Evolutionary conservation across 2,113 vertebrate species (phyloP).

Genomic region (Alectura lathami): DNA sequence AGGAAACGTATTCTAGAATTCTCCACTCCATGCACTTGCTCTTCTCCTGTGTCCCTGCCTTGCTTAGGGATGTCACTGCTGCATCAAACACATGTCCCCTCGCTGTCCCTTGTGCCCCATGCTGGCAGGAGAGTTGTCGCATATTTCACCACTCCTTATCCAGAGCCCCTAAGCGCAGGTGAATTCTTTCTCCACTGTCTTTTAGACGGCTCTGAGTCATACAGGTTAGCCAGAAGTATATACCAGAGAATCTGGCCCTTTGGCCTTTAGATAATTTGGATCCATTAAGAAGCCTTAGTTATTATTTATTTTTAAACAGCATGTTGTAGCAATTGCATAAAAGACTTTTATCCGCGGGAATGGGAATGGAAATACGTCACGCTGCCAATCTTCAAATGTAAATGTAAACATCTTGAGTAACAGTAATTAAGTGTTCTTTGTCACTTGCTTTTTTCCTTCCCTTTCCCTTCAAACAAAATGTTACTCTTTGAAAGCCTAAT

Average conservation of each 20-base stretch:
- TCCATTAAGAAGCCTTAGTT: not conserved
- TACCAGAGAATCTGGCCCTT: not conserved
- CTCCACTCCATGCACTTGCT: not conserved
- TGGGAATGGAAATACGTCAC: not conserved
- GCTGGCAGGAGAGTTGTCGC: not conserved
- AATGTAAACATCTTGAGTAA: slow-evolving; percentile 7
- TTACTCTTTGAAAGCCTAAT: slow-evolving; percentile 39
- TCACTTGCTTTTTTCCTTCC: not conserved
- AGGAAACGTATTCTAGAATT: not conserved
- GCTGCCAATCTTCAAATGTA: not conserved
- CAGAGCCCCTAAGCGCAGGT: not conserved
- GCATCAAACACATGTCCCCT: not conserved
- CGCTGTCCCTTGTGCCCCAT: not conserved
- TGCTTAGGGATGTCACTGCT: not conserved
- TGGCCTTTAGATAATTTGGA: not conserved
- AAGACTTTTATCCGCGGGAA: not conserved
- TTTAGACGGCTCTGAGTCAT: not conserved
- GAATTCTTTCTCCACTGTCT: not conserved
- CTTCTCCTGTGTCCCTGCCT: not conserved
- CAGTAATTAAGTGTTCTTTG: not conserved
- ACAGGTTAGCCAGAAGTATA: not conserved
- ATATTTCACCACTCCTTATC: not conserved
- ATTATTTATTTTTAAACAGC: not conserved
- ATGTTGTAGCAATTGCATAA: not conserved
- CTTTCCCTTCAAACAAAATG: slow-evolving; percentile 16